Evolutionary conservation across 1,140 invertebrate species (phyloP).

Genomic region (Trialeurodes vaporariorum): DNA sequence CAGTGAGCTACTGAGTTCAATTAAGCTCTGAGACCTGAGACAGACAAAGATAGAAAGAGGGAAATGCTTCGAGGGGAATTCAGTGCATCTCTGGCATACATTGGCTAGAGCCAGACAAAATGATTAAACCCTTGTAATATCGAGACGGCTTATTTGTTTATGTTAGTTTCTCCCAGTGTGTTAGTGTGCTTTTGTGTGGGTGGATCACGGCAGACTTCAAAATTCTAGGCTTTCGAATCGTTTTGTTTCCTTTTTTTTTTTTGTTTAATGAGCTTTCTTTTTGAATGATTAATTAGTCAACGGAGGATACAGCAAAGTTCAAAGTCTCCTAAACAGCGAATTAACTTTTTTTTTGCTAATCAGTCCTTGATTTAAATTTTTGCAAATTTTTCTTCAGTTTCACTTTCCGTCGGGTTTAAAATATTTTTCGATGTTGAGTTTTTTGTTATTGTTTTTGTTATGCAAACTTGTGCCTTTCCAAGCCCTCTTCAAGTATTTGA

Average conservation of each 20-base stretch:
- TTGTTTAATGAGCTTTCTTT: too few species aligned
- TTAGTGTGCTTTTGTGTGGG: not conserved
- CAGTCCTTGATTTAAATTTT: too few species aligned
- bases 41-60: not conserved
- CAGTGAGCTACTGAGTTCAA: not conserved
- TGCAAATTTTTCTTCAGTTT: too few species aligned
- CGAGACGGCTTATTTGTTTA: not conserved
- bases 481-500: too few species aligned
- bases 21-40: not conserved
- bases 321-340: too few species aligned
- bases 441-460: not conserved
- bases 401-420: too few species aligned
- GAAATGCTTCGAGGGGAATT: not conserved
- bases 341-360: too few species aligned
- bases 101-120: not conserved
- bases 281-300: too few species aligned
- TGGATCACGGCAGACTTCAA: not conserved
- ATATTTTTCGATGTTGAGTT: not conserved
- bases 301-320: too few species aligned
- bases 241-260: too few species aligned
- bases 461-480: not conserved
- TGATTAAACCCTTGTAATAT: constrained; percentile 1
- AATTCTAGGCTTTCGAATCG: too few species aligned
- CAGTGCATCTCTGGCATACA: not conserved
- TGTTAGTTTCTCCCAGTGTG: not conserved